A percentile compares a stretch with the other conserved stretches of the same genome.
phyloP scores from a whole-genome alignment of 2,797 vertebrate genomes.

The Lagorchestes hirsutus region DNA sequence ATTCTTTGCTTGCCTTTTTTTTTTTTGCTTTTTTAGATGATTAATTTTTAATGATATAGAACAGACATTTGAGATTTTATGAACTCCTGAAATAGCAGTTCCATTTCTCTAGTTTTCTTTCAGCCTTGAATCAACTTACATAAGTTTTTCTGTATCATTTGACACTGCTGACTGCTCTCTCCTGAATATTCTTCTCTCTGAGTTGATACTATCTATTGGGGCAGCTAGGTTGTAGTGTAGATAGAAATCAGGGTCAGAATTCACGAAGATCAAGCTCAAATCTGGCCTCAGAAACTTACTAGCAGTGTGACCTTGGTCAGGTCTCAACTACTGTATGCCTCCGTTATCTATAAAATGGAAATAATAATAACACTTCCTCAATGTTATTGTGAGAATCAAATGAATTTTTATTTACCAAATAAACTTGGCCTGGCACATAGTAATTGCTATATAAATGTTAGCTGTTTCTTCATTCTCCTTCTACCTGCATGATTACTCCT shows the following conservation, averaged over 20 bases:
- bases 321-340: not conserved
- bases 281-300: not conserved
- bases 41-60: constrained; percentile 33
- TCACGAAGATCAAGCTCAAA: not conserved
- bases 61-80: constrained; percentile 50
- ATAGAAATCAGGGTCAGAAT: not conserved
- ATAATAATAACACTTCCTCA: not conserved
- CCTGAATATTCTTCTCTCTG: not conserved
- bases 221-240: not conserved
- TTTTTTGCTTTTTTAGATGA: constrained; percentile 46
- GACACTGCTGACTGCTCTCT: not conserved
- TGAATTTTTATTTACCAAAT: not conserved
- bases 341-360: not conserved
- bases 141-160: not conserved
- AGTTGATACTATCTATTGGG: not conserved
- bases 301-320: not conserved
- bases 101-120: not conserved
- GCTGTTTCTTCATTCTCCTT: not conserved
- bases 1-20: constrained; percentile 29
- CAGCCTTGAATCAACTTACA: not conserved
- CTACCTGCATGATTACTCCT: not conserved
- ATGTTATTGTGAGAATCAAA: not conserved
- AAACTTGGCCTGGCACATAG: not conserved
- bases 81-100: constrained; percentile 43
- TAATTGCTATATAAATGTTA: not conserved